These are phyloP conservation scores for Camelus bactrianus DNA, from an alignment of 2,113 vertebrate genomes.

Conservation along the genomic window DNA sequence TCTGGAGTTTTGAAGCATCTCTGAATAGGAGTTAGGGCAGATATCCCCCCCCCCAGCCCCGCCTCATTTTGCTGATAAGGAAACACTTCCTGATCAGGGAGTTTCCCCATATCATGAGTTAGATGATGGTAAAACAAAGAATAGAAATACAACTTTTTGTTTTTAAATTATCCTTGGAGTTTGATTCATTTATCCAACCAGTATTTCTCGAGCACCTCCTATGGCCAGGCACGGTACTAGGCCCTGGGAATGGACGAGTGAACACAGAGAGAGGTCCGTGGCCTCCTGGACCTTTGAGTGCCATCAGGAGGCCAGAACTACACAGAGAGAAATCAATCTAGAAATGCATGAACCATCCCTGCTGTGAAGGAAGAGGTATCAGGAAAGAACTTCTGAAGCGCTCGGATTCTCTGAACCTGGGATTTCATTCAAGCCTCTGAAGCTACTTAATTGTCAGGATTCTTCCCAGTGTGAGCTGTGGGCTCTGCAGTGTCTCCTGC, in stretches of 20 bases:
- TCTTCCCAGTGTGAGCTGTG: not conserved
- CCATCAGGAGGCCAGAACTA: not conserved
- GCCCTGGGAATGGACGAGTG: not conserved
- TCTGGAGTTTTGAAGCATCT: not conserved
- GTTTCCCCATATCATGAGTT: not conserved
- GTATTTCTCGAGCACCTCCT: not conserved
- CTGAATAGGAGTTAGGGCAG: not conserved
- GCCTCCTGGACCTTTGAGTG: not conserved
- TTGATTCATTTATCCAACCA: not conserved
- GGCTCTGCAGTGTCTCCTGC: not conserved
- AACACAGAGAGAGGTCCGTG: not conserved
- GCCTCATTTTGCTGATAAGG: not conserved
- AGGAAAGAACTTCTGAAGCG: not conserved
- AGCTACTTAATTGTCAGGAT: not conserved
- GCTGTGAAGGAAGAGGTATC: not conserved
- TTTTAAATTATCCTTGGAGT: not conserved
- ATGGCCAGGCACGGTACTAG: not conserved
- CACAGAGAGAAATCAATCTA: not conserved
- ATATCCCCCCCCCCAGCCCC: not conserved
- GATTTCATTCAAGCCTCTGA: not conserved
- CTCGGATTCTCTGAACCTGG: not conserved
- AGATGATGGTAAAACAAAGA: not conserved
- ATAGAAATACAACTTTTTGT: not conserved
- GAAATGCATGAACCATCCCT: not conserved
- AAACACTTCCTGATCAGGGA: not conserved